phyloP scores from a whole-genome alignment of 2,113 vertebrate species.

The Spizaetus ornatus region DNA sequence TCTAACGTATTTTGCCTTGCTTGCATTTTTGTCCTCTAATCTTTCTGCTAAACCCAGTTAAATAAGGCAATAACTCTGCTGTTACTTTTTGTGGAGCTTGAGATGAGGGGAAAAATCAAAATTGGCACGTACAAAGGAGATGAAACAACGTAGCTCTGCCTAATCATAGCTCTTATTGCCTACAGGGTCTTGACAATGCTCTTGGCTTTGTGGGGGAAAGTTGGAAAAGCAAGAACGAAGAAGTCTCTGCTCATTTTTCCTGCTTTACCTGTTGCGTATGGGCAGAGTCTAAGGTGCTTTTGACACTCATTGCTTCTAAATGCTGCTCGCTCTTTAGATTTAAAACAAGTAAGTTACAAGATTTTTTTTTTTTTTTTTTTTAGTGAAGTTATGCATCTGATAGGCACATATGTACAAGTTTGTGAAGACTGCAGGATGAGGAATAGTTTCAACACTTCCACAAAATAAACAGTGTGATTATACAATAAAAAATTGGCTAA shows the following conservation, averaged over 20 bases:
- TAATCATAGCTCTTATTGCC: accelerated
- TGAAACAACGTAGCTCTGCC: background rate
- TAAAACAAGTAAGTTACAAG: background rate
- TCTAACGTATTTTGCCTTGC: background rate
- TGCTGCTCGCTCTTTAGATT: background rate
- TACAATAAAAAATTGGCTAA: background rate
- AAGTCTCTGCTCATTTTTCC: background rate
- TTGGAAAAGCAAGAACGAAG: background rate
- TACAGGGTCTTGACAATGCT: background rate
- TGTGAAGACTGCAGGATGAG: background rate
- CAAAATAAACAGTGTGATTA: background rate
- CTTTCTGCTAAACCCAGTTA: background rate
- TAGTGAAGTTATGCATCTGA: background rate
- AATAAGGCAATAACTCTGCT: background rate
- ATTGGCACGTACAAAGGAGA: background rate
- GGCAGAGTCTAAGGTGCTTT: background rate
- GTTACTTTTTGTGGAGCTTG: background rate
- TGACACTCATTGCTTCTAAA: background rate
- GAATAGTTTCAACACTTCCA: background rate
- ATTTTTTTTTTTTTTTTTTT: background rate
- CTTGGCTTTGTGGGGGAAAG: background rate
- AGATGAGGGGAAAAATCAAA: background rate
- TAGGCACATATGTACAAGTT: accelerated
- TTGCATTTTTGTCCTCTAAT: background rate
- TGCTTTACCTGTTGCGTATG: accelerated